These are phyloP conservation scores for Dimorphilus gyrociliatus DNA, from an alignment of 2,888 invertebrate species.

Conservation along the genomic window DNA sequence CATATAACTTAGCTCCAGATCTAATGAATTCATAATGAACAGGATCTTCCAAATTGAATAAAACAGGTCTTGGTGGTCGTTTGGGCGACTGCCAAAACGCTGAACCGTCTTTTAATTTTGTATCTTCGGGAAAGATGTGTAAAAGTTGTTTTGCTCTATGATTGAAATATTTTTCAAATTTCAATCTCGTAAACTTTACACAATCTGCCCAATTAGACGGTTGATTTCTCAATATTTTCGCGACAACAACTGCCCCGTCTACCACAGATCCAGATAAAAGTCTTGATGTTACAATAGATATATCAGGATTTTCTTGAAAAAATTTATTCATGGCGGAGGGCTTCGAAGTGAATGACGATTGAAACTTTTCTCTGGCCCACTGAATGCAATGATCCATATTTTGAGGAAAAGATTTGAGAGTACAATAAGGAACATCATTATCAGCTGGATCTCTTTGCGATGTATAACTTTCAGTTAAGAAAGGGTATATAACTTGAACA, in stretches of 20 bases:
- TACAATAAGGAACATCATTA: slow-evolving; percentile 37
- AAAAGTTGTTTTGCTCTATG: slow-evolving; percentile 35
- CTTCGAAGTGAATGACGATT: slow-evolving; percentile 24
- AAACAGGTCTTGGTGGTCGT: slow-evolving; percentile 30
- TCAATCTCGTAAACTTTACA: slow-evolving; percentile 25
- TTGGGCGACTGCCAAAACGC: slow-evolving; percentile 38
- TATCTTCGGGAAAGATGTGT: slow-evolving; percentile 34
- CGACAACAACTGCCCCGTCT: slow-evolving; percentile 22
- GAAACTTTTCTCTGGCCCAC: slow-evolving; percentile 39
- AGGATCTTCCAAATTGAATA: slow-evolving; percentile 18
- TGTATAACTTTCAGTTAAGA: slow-evolving; percentile 37
- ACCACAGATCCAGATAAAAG: slow-evolving; percentile 16
- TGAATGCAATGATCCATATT: slow-evolving; percentile 39
- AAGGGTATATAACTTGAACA: slow-evolving; percentile 37
- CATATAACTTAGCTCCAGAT: slow-evolving; percentile 26
- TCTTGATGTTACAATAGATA: slow-evolving; percentile 12
- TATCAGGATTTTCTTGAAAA: too few species aligned
- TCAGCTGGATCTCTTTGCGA: slow-evolving; percentile 35
- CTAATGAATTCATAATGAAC: slow-evolving; percentile 22
- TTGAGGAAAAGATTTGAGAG: slow-evolving; percentile 39
- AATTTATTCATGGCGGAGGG: slow-evolving; percentile 33
- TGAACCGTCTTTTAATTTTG: slow-evolving; percentile 28
- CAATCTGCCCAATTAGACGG: slow-evolving; percentile 25
- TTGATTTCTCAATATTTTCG: slow-evolving; percentile 17
- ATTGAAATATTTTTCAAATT: slow-evolving; percentile 38